Percentiles rank a stretch among this genome's conserved stretches.
These are phyloP conservation scores for Trypoxylon attenuatum DNA, from an alignment of 2,888 invertebrate genomes.

Conservation along the genomic window DNA sequence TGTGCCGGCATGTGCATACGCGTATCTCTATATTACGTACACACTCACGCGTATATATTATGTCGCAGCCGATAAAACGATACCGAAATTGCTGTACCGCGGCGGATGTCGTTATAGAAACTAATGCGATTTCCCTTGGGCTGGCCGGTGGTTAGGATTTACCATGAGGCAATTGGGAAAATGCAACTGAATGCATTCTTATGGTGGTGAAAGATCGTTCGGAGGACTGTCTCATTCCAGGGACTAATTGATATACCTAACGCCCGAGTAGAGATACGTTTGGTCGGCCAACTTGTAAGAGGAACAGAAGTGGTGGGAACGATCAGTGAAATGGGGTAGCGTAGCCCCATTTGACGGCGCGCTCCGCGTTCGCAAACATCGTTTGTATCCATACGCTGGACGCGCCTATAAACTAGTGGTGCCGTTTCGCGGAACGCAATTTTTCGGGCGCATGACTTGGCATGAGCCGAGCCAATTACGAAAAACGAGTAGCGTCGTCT, in stretches of 20 bases:
- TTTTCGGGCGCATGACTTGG: slow-evolving; percentile 49
- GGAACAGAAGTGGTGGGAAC: too few relatives aligned
- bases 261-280: too few relatives aligned
- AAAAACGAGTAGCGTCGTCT: slow-evolving; percentile 25
- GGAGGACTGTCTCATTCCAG: slow-evolving; percentile 7
- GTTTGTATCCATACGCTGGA: slow-evolving; percentile 20
- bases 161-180: slow-evolving; percentile 49
- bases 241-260: too few relatives aligned
- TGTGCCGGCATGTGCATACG: slow-evolving; percentile 1
- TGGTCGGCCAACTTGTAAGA: too few relatives aligned
- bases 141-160: slow-evolving; percentile 38
- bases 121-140: slow-evolving; percentile 66
- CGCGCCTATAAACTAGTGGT: slow-evolving; percentile 8
- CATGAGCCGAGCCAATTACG: slow-evolving; percentile 50
- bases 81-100: slow-evolving; percentile 53
- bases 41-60: slow-evolving; percentile 26
- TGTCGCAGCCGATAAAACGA: slow-evolving; percentile 51
- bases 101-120: slow-evolving; percentile 68
- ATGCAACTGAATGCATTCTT: slow-evolving; percentile 38
- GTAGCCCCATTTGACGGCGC: too few relatives aligned
- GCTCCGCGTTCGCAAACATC: slow-evolving; percentile 34
- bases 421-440: slow-evolving; percentile 34
- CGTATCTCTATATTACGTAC: slow-evolving; percentile 7
- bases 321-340: too few relatives aligned
- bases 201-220: not conserved